Evolutionary conservation across 2,797 vertebrate genomes (phyloP), one percentile per base, ranked within the genome.

Genomic region (Anguilla anguilla): DNA sequence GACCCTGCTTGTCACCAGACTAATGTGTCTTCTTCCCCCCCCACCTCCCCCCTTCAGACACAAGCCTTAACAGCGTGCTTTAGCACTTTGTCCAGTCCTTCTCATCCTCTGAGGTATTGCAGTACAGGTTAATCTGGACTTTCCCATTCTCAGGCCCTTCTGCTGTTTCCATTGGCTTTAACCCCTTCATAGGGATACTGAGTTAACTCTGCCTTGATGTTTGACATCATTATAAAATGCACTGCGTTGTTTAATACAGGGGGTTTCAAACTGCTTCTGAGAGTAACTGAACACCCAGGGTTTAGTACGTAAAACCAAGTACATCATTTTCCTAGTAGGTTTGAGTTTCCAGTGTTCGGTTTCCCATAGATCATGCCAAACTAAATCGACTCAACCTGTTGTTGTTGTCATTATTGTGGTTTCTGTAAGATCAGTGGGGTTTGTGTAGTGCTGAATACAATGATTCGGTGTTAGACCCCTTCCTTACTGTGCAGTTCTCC

Each of bases 401-500:
- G 28, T 28, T 69, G 25, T 74, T 11, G 72, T 13, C 11, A 19
- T 39, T 39, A 35, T 74, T 39, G 28, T 35, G 31, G 31, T 74
- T 39, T 13, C 28, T 4, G 28, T 74, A 39, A 28, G 25, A 35
- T 35, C 22, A 74, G 28, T 74, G 31, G 10, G 13, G 31, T 74
- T 25, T 9, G 46, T 64, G 15, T 28, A 31, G 43, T 15, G 53
- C 39, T 67, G 7, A 31, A 74, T 74, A 35, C 11, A 43, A 10
- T 17, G 22, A 49, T 10, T n/a, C 3, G n/a, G 39, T 25, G 6
- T 49, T 6, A 43, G 19, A 17, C 0, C 1, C 5, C 15, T 43
- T 43, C 87, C 97, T 96, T 93, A 99, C 99, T 90, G 89, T 94
- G 92, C 97, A 99, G 93, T 98, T 97, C 67, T 95, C 92, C 91